Base-by-base conservation (phyloP, 2,797 vertebrate species). In the Margarornis squamiger region DNA sequence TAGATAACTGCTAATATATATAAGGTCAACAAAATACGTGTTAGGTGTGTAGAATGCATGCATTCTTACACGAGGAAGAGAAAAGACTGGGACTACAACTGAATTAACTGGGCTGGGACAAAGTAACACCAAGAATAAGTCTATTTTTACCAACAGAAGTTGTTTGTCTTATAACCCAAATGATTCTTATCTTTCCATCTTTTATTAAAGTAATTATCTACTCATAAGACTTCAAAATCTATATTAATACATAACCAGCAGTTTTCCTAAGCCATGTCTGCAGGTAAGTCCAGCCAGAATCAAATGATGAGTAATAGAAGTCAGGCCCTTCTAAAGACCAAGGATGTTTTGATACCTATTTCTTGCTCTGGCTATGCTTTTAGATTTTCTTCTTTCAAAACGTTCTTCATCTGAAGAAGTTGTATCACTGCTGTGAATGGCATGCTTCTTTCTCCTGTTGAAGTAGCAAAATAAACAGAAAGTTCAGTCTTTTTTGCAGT, bases 401-500 rank as follows among this genome's bases (percentile, higher is more conserved):
- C 99, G 99, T 95, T 99, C 99, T 97, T 99, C 99, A 86, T 99
- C 99, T 89, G 99, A 99, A 58, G 99, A 99, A 58, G 99, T 99
- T 71, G 99, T 99, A 96, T 99, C 99, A n/a, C 99, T 99, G 98
- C 99, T 99, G 97, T 99, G 99, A 97, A 99, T 99, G 91, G 99
- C 99, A 54, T 99, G 99, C 97, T 99, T 99, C 98, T 99, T 99
- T 97, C 99, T 98, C 98, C 99, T 99, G 65, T 70, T 83, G 11
- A 94, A 95, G 93, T 8, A 41, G 32, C 45, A 65, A 77, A 95
- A 95, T 24, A 96, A 94, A 88, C n/a, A 92, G 8, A 76, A 52
- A 78, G 80, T 6, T 95, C 65, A 83, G 41, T n/a, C 24, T 14
- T 72, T 84, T 92, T 34, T 49, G 67, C 14, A 79, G 74, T 0